Evolutionary conservation across 2,888 invertebrate species (phyloP).

Genomic region (Drosophila barbarae): DNA sequence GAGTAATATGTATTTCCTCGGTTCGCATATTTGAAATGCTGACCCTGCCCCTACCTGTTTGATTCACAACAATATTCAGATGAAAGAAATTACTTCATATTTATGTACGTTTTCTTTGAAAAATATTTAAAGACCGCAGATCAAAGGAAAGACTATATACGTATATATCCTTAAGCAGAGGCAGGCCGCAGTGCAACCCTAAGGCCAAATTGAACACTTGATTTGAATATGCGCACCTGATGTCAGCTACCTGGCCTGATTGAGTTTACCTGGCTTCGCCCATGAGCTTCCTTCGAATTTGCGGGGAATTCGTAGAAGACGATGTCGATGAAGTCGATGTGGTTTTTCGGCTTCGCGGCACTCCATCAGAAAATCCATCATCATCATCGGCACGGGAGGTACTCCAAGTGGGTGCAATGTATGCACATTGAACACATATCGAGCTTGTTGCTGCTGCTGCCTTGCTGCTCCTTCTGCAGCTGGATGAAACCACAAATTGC

Average conservation of each 20-base stretch:
- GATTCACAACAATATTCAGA: constrained; percentile 15
- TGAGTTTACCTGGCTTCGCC: constrained; percentile 28
- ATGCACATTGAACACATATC: constrained; percentile 7
- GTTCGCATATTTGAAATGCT: not conserved
- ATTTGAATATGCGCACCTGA: constrained; percentile 34
- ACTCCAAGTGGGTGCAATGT: constrained; percentile 9
- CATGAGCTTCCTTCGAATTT: constrained; percentile 15
- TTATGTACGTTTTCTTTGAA: constrained; percentile 10
- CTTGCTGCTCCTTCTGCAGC: constrained; percentile 10
- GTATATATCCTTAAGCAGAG: constrained; percentile 13
- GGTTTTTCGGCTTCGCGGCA: constrained; percentile 32
- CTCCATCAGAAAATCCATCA: constrained; percentile 32
- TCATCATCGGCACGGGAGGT: not conserved
- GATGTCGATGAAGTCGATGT: constrained; percentile 16
- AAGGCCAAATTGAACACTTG: constrained; percentile 26
- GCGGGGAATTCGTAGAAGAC: constrained; percentile 4
- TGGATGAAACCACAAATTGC: constrained; percentile 46
- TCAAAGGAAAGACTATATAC: constrained; percentile 16
- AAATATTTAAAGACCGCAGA: constrained; percentile 24
- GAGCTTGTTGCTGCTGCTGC: constrained; percentile 5
- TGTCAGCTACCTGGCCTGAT: constrained; percentile 27
- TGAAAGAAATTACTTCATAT: constrained; percentile 16
- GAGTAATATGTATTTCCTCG: not conserved
- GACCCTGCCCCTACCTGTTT: not conserved
- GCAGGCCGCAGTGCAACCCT: constrained; percentile 1